Conservation (phyloP, 2,888 invertebrate genomes). For the Pyrrhia umbra region DNA sequence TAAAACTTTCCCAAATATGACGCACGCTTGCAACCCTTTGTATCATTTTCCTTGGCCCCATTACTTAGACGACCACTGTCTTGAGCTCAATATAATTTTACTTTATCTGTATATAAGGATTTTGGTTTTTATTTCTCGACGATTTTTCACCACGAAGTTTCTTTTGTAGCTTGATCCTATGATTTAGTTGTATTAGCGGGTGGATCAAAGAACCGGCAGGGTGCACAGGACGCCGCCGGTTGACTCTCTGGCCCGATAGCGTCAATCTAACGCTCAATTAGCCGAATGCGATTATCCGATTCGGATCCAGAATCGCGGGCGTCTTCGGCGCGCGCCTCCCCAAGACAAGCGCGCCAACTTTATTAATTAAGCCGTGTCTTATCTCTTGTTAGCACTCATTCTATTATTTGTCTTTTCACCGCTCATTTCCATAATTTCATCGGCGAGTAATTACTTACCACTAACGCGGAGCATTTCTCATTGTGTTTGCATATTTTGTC, state of each 20-base stretch:
- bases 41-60: slow-evolving; percentile 77
- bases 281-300: slow-evolving; percentile 89
- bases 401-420: slow-evolving; percentile 90
- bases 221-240: slow-evolving; percentile 65
- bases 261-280: slow-evolving; percentile 90
- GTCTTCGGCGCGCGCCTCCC: slow-evolving; percentile 79
- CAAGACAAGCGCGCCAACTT: slow-evolving; percentile 88
- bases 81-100: slow-evolving; percentile 74
- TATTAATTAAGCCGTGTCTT: slow-evolving; percentile 91
- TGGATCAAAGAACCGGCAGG: slow-evolving; percentile 70
- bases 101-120: slow-evolving; percentile 69
- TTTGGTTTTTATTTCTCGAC: slow-evolving; percentile 66
- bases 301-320: slow-evolving; percentile 84
- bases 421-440: slow-evolving; percentile 90
- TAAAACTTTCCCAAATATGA: slow-evolving; percentile 86
- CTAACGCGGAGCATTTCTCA: slow-evolving; percentile 84
- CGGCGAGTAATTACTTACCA: slow-evolving; percentile 88
- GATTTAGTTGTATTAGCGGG: slow-evolving; percentile 79
- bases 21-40: slow-evolving; percentile 83
- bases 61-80: slow-evolving; percentile 73
- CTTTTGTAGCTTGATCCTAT: slow-evolving; percentile 76
- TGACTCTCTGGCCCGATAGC: slow-evolving; percentile 82
- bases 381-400: slow-evolving; percentile 91
- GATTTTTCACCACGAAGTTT: slow-evolving; percentile 63
- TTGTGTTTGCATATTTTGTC: slow-evolving; percentile 87